phyloP scores from a whole-genome alignment of 1,140 invertebrate genomes.

The Drosophila tristis region DNA sequence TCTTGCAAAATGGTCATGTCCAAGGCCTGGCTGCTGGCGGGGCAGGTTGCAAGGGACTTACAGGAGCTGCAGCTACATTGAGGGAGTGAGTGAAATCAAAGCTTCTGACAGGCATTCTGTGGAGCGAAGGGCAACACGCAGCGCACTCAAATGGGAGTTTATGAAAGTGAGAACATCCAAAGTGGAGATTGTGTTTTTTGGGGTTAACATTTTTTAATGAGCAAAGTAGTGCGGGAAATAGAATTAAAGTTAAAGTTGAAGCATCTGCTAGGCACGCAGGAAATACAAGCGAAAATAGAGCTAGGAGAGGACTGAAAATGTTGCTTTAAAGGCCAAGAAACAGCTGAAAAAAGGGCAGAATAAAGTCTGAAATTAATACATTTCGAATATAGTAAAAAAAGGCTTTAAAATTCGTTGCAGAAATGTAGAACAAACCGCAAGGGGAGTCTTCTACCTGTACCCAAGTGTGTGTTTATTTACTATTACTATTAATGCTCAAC shows the following conservation, averaged over 20 bases:
- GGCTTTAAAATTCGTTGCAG: not conserved
- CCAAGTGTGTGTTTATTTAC: too few relatives aligned
- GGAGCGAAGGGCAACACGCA: not conserved
- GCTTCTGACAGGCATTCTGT: constrained; percentile 19
- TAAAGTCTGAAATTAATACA: too few relatives aligned
- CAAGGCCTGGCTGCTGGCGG: constrained; percentile 7
- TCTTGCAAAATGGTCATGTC: constrained; percentile 60
- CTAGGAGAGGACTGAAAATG: too few relatives aligned
- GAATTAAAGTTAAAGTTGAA: too few relatives aligned
- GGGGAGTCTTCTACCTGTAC: not conserved
- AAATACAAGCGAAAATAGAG: too few relatives aligned
- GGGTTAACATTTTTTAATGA: not conserved
- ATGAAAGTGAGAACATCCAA: constrained; percentile 7
- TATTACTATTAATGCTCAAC: too few relatives aligned
- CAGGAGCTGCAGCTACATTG: constrained; percentile 13
- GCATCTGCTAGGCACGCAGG: too few relatives aligned
- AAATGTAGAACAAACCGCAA: too few relatives aligned
- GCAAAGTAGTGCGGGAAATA: too few relatives aligned
- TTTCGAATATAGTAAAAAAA: too few relatives aligned
- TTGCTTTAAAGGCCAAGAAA: too few relatives aligned
- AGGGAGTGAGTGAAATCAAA: constrained; percentile 46
- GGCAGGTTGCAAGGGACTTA: constrained; percentile 14
- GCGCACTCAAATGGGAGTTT: constrained; percentile 4
- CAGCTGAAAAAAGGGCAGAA: too few relatives aligned
- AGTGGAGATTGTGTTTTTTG: not conserved